These are phyloP conservation scores for Pelecanoides urinatrix DNA, from an alignment of 2,113 vertebrate genomes.

Conservation along the genomic window DNA sequence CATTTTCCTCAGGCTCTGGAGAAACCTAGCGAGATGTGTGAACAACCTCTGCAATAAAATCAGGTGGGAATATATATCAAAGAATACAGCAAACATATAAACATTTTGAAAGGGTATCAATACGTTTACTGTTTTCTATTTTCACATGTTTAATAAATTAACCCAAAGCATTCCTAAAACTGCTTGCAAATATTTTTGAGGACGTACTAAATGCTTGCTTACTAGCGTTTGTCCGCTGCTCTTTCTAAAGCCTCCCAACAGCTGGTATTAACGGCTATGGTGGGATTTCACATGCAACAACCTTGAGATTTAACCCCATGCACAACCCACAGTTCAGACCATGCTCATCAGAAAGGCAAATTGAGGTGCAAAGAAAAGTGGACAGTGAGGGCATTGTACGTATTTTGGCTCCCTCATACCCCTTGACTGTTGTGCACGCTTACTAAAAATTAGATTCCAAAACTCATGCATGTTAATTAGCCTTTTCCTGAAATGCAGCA, in stretches of 20 bases:
- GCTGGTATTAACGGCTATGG: neutral
- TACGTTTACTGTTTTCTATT: neutral
- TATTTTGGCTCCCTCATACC: neutral
- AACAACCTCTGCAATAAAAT: neutral
- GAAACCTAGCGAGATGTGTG: neutral
- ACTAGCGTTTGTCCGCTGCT: neutral
- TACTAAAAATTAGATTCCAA: neutral
- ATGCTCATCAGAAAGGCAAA: neutral
- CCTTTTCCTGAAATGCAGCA: neutral
- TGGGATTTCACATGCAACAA: neutral
- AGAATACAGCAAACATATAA: neutral
- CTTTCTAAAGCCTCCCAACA: neutral
- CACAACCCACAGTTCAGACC: neutral
- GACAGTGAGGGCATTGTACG: accelerated
- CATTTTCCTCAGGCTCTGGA: neutral
- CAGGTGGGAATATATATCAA: neutral
- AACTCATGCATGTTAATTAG: neutral
- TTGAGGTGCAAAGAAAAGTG: neutral
- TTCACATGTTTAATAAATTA: neutral
- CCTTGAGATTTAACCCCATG: neutral
- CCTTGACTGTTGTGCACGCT: neutral
- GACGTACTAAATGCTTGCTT: neutral
- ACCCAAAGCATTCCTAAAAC: neutral
- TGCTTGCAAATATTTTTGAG: neutral
- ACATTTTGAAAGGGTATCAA: neutral